These are phyloP conservation scores for Dipodomys ordii DNA, from an alignment of 2,113 vertebrate species.

Conservation along the genomic window DNA sequence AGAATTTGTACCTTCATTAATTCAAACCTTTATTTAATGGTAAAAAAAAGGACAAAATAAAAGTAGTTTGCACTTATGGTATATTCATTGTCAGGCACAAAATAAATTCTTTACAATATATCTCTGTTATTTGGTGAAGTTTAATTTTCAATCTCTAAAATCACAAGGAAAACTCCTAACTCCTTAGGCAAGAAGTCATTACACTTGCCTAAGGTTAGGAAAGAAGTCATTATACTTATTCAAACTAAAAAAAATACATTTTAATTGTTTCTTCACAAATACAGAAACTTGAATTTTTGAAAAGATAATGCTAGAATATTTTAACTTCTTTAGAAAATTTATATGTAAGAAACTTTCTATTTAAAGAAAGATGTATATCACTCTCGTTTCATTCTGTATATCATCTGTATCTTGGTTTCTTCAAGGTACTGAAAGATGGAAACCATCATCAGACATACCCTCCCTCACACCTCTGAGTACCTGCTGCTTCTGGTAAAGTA, in stretches of 20 bases:
- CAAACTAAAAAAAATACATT: neutral
- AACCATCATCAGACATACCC: neutral
- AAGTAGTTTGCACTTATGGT: neutral
- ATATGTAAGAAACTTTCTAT: neutral
- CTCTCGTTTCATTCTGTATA: neutral
- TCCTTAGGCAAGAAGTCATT: neutral
- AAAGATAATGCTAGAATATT: neutral
- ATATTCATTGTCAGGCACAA: neutral
- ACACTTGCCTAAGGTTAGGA: neutral
- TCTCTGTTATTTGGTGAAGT: neutral
- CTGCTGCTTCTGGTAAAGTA: neutral
- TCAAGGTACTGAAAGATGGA: neutral
- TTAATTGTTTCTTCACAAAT: neutral
- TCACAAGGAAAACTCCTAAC: neutral
- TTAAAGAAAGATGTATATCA: neutral
- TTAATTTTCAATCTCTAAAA: constrained; percentile 3
- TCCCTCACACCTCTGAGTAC: neutral
- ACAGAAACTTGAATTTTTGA: neutral
- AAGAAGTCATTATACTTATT: neutral
- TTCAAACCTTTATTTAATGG: neutral
- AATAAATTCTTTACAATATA: neutral
- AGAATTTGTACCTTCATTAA: neutral
- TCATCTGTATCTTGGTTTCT: neutral
- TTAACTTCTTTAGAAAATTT: neutral
- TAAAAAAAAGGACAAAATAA: neutral